phyloP scores from a whole-genome alignment of 2,888 invertebrate genomes.

The Leucophenga montana region DNA sequence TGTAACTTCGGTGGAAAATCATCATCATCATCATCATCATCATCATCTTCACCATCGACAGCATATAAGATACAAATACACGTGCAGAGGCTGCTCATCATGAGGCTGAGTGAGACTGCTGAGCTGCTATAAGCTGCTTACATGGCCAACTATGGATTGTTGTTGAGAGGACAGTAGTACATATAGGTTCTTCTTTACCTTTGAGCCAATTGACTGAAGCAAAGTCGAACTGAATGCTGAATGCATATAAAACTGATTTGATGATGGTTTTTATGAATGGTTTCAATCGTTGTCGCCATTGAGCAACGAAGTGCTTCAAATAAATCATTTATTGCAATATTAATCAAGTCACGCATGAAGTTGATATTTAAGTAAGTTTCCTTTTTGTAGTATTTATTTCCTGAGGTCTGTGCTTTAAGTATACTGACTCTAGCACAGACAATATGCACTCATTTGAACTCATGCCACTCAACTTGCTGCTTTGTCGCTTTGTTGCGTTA shows the following conservation, averaged over 20 bases:
- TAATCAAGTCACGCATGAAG: conserved; percentile 52
- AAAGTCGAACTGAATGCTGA: too few species aligned
- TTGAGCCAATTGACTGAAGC: too few species aligned
- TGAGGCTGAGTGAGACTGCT: conserved; percentile 1
- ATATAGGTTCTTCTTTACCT: too few species aligned
- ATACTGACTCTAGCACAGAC: too few species aligned
- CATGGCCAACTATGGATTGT: neutral
- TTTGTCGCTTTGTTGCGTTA: neutral
- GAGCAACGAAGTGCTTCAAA: conserved; percentile 31
- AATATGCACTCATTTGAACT: too few species aligned
- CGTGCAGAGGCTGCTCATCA: neutral
- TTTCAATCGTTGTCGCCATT: conserved; percentile 7
- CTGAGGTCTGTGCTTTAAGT: neutral
- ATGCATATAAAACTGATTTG: too few species aligned
- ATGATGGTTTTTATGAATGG: neutral
- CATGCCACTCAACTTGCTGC: too few species aligned
- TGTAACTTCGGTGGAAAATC: too few species aligned
- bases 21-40: too few species aligned
- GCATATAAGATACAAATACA: neutral
- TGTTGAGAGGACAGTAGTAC: too few species aligned
- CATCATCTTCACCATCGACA: neutral
- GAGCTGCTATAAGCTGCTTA: conserved; percentile 20
- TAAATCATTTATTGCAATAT: conserved; percentile 65
- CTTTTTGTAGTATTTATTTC: conserved; percentile 33
- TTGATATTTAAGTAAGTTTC: conserved; percentile 30